A percentile compares a stretch with the other conserved stretches of the same genome.
Evolutionary conservation across 2,113 vertebrate species (phyloP).

Genomic region (Tupaia tana): DNA sequence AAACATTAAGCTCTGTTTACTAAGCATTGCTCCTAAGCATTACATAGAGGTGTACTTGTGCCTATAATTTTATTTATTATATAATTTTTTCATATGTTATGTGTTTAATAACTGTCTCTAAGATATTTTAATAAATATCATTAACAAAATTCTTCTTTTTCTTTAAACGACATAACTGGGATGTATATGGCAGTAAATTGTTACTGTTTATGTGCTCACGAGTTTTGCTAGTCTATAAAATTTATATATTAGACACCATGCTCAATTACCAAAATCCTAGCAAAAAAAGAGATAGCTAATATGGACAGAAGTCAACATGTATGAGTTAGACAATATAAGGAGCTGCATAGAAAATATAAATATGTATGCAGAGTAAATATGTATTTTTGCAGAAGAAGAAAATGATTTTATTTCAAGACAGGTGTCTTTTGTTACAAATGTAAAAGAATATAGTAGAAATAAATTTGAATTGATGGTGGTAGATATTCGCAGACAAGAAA

Average conservation of each 20-base stretch:
- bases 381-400: background rate
- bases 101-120: background rate
- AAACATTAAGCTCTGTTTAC: background rate
- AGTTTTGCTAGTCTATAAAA: background rate
- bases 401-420: background rate
- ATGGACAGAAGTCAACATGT: background rate
- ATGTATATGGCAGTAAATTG: rapidly evolving
- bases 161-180: background rate
- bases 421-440: background rate
- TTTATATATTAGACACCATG: background rate
- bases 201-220: background rate
- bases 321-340: background rate
- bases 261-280: background rate
- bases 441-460: background rate
- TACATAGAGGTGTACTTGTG: no score
- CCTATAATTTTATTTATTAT: background rate
- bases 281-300: background rate
- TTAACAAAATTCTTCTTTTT: background rate
- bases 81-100: background rate
- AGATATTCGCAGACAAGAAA: background rate
- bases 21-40: background rate
- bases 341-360: background rate
- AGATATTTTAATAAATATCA: background rate
- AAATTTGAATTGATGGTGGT: background rate
- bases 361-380: background rate